Base-by-base conservation (phyloP, 2,797 vertebrate genomes). In the Sarcoramphus papa region DNA sequence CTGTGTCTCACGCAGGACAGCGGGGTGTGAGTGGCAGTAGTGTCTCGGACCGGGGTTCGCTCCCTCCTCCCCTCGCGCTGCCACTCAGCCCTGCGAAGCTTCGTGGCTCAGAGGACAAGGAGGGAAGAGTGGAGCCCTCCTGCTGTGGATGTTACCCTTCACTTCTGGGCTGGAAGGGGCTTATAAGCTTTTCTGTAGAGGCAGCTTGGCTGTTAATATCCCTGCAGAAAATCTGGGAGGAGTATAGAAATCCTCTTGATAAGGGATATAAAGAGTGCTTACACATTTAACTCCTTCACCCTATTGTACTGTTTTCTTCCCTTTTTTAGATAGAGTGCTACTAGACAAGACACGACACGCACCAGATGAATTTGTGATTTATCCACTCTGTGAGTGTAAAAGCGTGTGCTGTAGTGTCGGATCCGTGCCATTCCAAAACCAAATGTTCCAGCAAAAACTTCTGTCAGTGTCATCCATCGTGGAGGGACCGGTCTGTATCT, bases 81-180 rank as follows among this genome's bases (percentile, higher is more conserved):
- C 57, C 57, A 0, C 22, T 31, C 51, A 13, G 74, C 82, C 41
- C 68, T 2, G 63, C 1, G 0, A 14, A 21, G 19, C 33, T 12
- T 6, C 0, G 6, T 4, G 15, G 43, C 3, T 33, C 1, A 1
- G 47, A 21, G 75, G 23, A 57, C 0, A 1, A n/a, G 82, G 9
- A 12, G 24, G 14, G 54, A 19, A 30, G 21, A 54, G 47, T 2
- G 10, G 14, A 68, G 22, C 37, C 13, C 31, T 67, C 60, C n/a
- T 30, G 28, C 56, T 31, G 0, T 2, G 4, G 25, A 8, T 6
- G 31, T 45, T 5, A 40, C 43, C 14, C 45, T 54, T 43, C 31
- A 0, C 37, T 40, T 3, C 1, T 33, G 10, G 31, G 35, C 30
- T 80, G 70, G 23, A 70, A 59, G 12, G 37, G 40, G 20, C 22